A percentile compares a stretch with the other conserved stretches of the same genome.
phyloP scores from a whole-genome alignment of 1,140 invertebrate genomes.

The Trichonephila inaurata region DNA sequence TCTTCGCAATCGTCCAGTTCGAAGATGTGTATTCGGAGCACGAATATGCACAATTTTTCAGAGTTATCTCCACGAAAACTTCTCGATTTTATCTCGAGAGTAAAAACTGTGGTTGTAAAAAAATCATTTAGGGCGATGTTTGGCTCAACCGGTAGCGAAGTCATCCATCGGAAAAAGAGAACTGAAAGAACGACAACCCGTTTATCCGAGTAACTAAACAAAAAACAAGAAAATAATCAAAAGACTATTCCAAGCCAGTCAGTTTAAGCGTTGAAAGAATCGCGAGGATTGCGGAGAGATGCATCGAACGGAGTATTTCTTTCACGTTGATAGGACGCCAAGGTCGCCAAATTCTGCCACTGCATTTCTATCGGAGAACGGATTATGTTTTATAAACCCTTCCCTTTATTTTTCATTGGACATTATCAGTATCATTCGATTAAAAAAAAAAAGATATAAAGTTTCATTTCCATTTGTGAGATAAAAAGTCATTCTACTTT shows the following conservation, averaged over 20 bases:
- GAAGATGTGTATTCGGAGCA: background rate
- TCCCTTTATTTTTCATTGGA: background rate
- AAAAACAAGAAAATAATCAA: slow-evolving; percentile 49
- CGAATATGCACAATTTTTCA: background rate
- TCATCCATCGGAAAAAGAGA: background rate
- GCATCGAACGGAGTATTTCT: slow-evolving; percentile 39
- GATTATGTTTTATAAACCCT: slow-evolving; percentile 4
- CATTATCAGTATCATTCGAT: background rate
- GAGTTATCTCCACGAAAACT: background rate
- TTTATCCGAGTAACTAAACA: slow-evolving; percentile 40
- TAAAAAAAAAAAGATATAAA: background rate
- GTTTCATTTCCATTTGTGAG: too few species aligned
- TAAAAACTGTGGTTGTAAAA: slow-evolving; percentile 14
- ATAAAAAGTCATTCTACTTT: too few species aligned
- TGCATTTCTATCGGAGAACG: slow-evolving; percentile 10
- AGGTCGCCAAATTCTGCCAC: slow-evolving; percentile 57
- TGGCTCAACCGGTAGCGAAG: slow-evolving; percentile 7
- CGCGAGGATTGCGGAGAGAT: slow-evolving; percentile 42
- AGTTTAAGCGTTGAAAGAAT: slow-evolving; percentile 66
- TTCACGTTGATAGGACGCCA: slow-evolving; percentile 45
- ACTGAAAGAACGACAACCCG: slow-evolving; percentile 34
- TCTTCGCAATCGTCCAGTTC: background rate
- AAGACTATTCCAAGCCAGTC: slow-evolving; percentile 52
- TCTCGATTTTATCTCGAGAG: slow-evolving; percentile 14
- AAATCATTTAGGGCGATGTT: slow-evolving; percentile 29